phyloP scores from a whole-genome alignment of 2,113 vertebrate genomes.

The Talpa occidentalis region DNA sequence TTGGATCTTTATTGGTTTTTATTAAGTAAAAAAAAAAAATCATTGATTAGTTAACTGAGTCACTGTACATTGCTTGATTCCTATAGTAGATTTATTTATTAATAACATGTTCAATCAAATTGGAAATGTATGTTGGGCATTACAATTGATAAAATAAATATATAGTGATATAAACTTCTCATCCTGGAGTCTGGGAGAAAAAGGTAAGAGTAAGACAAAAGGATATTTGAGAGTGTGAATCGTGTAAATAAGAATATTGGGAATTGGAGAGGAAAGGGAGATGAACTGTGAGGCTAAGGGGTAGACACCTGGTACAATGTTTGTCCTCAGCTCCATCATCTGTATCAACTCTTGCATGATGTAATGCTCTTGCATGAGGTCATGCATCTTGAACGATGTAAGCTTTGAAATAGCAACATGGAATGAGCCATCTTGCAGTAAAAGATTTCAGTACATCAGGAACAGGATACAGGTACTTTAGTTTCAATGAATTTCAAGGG shows the following conservation, averaged over 20 bases:
- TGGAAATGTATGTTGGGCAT: background rate
- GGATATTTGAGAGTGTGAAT: background rate
- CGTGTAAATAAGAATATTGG: background rate
- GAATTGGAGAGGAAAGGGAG: background rate
- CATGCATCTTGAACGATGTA: background rate
- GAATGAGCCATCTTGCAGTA: background rate
- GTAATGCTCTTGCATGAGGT: no score
- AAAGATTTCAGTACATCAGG: background rate
- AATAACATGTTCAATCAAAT: background rate
- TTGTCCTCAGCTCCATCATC: no score
- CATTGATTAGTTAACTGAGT: background rate
- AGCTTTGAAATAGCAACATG: background rate
- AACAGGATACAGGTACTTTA: background rate
- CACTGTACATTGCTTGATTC: background rate
- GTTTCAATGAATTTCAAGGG: background rate
- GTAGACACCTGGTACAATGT: no score
- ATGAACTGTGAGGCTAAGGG: background rate
- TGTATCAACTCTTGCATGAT: no score
- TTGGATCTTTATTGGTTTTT: no score
- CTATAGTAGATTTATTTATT: background rate
- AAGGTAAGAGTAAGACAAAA: background rate
- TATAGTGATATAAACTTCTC: background rate
- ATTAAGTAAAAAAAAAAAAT: background rate
- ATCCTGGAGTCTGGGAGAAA: background rate
- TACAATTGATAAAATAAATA: background rate